phyloP scores from a whole-genome alignment of 2,888 invertebrate species.

The Beris morrisii region DNA sequence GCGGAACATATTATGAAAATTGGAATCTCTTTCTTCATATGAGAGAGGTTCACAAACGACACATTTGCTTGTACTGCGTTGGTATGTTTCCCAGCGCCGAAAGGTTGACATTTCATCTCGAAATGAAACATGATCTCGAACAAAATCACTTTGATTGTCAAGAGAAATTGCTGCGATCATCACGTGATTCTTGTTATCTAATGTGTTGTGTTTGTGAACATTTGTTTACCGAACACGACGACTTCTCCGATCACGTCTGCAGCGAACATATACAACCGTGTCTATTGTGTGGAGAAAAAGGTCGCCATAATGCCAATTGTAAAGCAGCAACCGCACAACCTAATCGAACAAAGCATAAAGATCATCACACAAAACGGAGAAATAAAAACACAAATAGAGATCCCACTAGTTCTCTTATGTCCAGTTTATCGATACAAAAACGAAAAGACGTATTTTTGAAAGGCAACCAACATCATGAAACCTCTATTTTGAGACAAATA shows the following conservation, averaged over 20 bases:
- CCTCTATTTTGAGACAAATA: constrained; percentile 18
- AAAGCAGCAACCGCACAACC: constrained; percentile 41
- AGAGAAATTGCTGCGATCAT: constrained; percentile 68
- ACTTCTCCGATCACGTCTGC: constrained; percentile 76
- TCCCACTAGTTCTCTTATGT: constrained; percentile 21
- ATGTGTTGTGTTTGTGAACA: constrained; percentile 82
- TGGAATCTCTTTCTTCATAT: constrained; percentile 86
- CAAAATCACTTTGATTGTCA: constrained; percentile 69
- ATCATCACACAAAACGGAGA: constrained; percentile 39
- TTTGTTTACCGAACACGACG: constrained; percentile 74
- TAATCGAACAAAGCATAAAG: constrained; percentile 12
- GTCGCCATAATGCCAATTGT: constrained; percentile 52
- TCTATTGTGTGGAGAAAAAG: constrained; percentile 52
- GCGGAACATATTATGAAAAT: constrained; percentile 81
- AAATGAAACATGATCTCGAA: constrained; percentile 75
- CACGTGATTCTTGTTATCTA: constrained; percentile 70
- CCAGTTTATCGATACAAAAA: constrained; percentile 1
- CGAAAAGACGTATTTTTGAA: constrained; percentile 6
- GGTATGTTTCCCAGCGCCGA: constrained; percentile 81
- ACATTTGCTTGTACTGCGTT: constrained; percentile 80
- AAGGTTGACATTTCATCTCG: constrained; percentile 75
- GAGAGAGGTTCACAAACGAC: constrained; percentile 78
- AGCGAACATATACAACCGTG: constrained; percentile 52
- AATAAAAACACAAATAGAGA: constrained; percentile 40
- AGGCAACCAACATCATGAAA: constrained; percentile 4